These are phyloP conservation scores for Lymantria dispar DNA, from an alignment of 2,888 invertebrate species.

Conservation along the genomic window DNA sequence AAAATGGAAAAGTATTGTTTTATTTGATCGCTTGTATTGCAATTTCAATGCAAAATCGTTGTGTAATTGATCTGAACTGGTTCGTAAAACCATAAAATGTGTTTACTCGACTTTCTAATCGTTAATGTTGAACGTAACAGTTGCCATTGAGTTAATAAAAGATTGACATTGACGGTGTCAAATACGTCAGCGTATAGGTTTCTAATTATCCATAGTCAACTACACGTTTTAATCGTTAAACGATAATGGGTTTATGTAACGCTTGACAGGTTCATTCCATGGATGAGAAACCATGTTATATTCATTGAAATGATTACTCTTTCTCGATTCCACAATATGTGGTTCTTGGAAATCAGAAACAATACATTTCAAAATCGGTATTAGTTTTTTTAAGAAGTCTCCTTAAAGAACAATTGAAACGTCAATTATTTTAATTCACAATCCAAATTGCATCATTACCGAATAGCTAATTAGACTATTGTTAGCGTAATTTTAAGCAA, in stretches of 20 bases:
- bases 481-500: neutral
- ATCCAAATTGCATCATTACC: neutral
- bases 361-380: no score
- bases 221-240: neutral
- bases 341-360: no score
- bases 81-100: slow-evolving; percentile 44
- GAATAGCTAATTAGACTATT: slow-evolving; percentile 10
- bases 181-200: neutral
- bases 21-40: slow-evolving; percentile 23
- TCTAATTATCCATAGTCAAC: neutral
- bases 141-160: slow-evolving; percentile 17
- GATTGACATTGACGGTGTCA: neutral
- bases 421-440: neutral
- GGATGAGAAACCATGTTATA: neutral
- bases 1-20: slow-evolving; percentile 22
- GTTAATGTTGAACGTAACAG: slow-evolving; percentile 30
- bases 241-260: neutral
- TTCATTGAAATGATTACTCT: no score
- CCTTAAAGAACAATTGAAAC: no score
- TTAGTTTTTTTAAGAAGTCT: no score
- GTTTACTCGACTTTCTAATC: slow-evolving; percentile 61
- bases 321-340: no score
- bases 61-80: slow-evolving; percentile 34
- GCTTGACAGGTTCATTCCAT: neutral
- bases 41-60: slow-evolving; percentile 23